Percentiles rank a stretch among this genome's conserved stretches.
Evolutionary conservation across 2,888 invertebrate species (phyloP).

Genomic region (Aporophyla lueneburgensis): DNA sequence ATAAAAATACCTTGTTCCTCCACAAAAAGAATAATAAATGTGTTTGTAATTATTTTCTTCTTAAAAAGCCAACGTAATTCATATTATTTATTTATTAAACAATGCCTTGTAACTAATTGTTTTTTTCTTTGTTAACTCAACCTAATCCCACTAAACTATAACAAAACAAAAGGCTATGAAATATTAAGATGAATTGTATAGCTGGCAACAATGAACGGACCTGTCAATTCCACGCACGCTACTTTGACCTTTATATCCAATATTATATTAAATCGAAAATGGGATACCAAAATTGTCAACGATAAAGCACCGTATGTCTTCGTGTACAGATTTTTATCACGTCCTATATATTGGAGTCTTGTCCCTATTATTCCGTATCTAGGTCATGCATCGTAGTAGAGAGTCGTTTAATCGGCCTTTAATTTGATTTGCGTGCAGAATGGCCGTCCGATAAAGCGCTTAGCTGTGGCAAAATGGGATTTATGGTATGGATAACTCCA

Average conservation of each 20-base stretch:
- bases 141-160: constrained; percentile 33
- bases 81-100: constrained; percentile 55
- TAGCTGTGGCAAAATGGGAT: constrained; percentile 84
- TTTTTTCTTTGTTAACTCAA: constrained; percentile 37
- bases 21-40: neutral
- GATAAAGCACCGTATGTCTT: constrained; percentile 39
- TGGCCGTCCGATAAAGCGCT: constrained; percentile 85
- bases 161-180: constrained; percentile 46
- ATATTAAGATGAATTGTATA: constrained; percentile 55
- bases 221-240: constrained; percentile 45
- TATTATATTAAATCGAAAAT: constrained; percentile 48
- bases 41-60: neutral
- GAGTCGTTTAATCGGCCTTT: constrained; percentile 81
- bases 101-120: constrained; percentile 23
- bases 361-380: constrained; percentile 70
- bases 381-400: constrained; percentile 76
- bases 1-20: neutral
- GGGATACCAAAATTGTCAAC: constrained; percentile 30
- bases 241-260: constrained; percentile 51
- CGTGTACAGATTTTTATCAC: constrained; percentile 62
- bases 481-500: constrained; percentile 86
- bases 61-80: neutral
- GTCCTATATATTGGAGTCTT: constrained; percentile 59
- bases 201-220: constrained; percentile 47
- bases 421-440: constrained; percentile 88